Percentiles rank a stretch among this genome's conserved stretches.
These are phyloP conservation scores for Sebastes oblongus DNA, from an alignment of 2,797 vertebrate genomes.

Conservation along the genomic window DNA sequence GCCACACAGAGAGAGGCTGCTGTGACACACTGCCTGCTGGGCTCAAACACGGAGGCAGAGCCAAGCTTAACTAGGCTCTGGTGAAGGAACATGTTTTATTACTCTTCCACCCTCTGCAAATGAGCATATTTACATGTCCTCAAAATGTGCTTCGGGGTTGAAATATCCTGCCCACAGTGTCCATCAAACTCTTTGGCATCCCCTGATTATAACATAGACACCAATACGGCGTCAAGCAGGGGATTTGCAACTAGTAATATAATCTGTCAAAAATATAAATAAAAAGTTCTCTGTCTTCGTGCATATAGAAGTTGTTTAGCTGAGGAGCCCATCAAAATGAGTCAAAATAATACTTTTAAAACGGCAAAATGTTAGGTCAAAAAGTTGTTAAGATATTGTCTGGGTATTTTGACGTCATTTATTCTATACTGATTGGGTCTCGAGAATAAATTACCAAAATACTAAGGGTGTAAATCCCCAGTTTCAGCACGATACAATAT, in stretches of 20 bases:
- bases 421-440: not conserved
- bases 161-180: slow-evolving; percentile 40
- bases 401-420: not conserved
- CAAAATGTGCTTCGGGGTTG: slow-evolving; percentile 32
- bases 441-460: not conserved
- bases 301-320: not conserved
- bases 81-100: slow-evolving; percentile 54
- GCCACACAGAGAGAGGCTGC: slow-evolving; percentile 81
- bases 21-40: slow-evolving; percentile 62
- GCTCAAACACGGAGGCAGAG: slow-evolving; percentile 63
- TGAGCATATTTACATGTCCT: slow-evolving; percentile 48
- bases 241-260: slow-evolving; percentile 31
- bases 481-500: no score
- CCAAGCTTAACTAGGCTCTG: slow-evolving; percentile 45
- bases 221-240: slow-evolving; percentile 1
- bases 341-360: not conserved
- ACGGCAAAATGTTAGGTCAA: not conserved
- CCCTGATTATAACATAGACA: slow-evolving; percentile 50
- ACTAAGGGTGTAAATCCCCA: no score
- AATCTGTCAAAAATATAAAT: slow-evolving; percentile 22
- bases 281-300: slow-evolving; percentile 6
- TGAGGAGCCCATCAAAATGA: not conserved
- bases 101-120: slow-evolving; percentile 50
- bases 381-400: not conserved
- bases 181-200: slow-evolving; percentile 42